Evolutionary conservation across 2,888 invertebrate genomes (phyloP), one percentile per base, ranked within the genome.

Genomic region (Pogonocherus hispidulus): DNA sequence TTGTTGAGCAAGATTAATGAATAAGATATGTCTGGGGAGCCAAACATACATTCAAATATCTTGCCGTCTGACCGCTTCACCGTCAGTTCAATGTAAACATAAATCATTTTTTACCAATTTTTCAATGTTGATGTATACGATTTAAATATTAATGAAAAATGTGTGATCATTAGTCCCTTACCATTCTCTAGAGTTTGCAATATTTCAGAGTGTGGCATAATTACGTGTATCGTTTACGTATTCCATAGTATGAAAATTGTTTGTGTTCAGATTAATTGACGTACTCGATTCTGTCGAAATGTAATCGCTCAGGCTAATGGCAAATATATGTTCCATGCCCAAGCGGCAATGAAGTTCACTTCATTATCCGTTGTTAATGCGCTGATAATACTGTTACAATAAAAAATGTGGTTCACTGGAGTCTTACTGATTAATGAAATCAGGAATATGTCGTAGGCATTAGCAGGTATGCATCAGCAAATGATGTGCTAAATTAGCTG

Each of bases 271-370:
- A 35, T 32, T 52, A 32, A 52, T 52, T 32, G 32, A 52, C n/a
- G 16, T 32, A 9, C 11, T 52, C 52, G n/a, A 52, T 52, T 52
- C n/a, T 16, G 55, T 55, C 14, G 22, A 14, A 18, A 11, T 55
- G 35, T 41, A 55, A 35, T 55, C 55, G 35, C 37, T 20, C 20
- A 22, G 20, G 55, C 35, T 55, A 55, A 55, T 55, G 55, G 55
- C 20, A 55, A 55, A 55, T 55, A 55, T 37, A n/a, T 55, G 55
- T 55, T 55, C 20, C 55, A 41, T 55, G 55, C 19, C 19, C 55
- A 11, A 6, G 19, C 37, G 19, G 20, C 22, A 55, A 55, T 55
- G 20, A 19, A 37, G n/a, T 20, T 14, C 55, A 37, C 20, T 55
- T 37, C 37, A 55, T 55, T 37, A 6, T 37, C 19, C 19, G 55